Evolutionary conservation across 2,888 invertebrate species (phyloP).

Genomic region (Watsonalla cultraria): DNA sequence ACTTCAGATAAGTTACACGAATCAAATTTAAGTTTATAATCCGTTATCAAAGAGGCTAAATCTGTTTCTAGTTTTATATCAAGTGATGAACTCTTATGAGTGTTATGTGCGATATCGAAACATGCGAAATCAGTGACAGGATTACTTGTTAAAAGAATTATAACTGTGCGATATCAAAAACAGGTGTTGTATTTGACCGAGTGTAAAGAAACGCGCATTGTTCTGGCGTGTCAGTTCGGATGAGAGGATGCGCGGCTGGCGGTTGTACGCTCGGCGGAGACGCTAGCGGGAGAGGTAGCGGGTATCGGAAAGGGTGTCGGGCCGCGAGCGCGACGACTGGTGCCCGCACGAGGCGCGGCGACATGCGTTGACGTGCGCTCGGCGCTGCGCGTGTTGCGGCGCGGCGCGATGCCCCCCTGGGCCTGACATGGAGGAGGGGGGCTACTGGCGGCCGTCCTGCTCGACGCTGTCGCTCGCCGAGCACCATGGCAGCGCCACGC

Average conservation of each 20-base stretch:
- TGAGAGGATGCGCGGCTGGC: conserved; percentile 67
- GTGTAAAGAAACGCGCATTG: conserved; percentile 23
- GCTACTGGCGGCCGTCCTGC: conserved; percentile 74
- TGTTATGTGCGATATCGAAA: conserved; percentile 19
- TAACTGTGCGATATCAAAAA: conserved; percentile 18
- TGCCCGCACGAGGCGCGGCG: conserved; percentile 76
- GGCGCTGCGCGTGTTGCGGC: conserved; percentile 77
- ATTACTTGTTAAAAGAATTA: conserved; percentile 20
- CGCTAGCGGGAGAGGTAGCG: conserved; percentile 52
- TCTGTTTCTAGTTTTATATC: conserved; percentile 13
- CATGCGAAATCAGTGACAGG: conserved; percentile 28
- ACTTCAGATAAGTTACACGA: not conserved
- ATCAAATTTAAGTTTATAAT: conserved; percentile 4
- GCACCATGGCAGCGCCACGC: conserved; percentile 69
- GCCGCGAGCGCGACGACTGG: conserved; percentile 75
- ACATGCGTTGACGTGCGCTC: conserved; percentile 74
- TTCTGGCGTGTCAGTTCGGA: conserved; percentile 38
- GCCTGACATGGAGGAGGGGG: conserved; percentile 75
- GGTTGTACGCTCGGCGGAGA: conserved; percentile 57
- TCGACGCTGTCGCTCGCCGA: conserved; percentile 72
- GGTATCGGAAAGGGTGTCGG: conserved; percentile 73
- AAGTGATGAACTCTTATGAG: conserved; percentile 54
- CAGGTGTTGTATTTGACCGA: conserved; percentile 19
- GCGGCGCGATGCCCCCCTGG: conserved; percentile 72
- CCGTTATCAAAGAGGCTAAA: conserved; percentile 42